These are phyloP conservation scores for Nomada goodeniana DNA, from an alignment of 2,888 invertebrate species.

Conservation along the genomic window DNA sequence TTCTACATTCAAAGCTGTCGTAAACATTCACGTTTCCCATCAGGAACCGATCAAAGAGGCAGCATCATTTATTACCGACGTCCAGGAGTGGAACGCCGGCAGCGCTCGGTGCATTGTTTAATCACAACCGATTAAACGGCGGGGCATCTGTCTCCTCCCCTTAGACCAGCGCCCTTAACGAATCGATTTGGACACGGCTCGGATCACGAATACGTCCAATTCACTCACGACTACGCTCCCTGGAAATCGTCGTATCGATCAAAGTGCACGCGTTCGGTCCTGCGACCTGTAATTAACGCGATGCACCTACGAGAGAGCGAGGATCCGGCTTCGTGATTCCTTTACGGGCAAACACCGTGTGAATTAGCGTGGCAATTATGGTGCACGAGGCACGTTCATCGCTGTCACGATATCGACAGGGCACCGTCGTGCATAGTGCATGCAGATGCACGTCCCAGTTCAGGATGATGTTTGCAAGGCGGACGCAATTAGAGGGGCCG, in stretches of 20 bases:
- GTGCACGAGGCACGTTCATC: background rate
- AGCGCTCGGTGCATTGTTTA: slow-evolving; percentile 62
- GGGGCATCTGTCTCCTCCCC: background rate
- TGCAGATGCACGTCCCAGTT: background rate
- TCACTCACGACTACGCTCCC: slow-evolving; percentile 5
- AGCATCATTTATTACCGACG: slow-evolving; percentile 39
- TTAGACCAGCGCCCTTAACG: slow-evolving; percentile 38
- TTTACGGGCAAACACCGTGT: slow-evolving; percentile 53
- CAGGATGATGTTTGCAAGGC: background rate
- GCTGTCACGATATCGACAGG: slow-evolving; percentile 20
- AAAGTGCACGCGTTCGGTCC: slow-evolving; percentile 1
- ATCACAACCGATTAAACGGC: slow-evolving; percentile 64
- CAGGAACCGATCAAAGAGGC: slow-evolving; percentile 35
- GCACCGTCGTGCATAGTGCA: background rate
- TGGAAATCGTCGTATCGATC: slow-evolving; percentile 31
- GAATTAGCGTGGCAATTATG: slow-evolving; percentile 54
- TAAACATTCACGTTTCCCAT: slow-evolving; percentile 24
- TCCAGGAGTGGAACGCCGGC: slow-evolving; percentile 17
- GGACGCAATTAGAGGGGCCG: slow-evolving; percentile 2
- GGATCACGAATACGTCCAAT: slow-evolving; percentile 47
- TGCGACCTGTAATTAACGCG: slow-evolving; percentile 44
- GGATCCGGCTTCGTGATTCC: slow-evolving; percentile 39
- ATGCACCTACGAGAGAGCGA: slow-evolving; percentile 16
- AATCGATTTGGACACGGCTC: slow-evolving; percentile 45
- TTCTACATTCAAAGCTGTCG: no score